These are phyloP conservation scores for Eonycteris spelaea DNA, from an alignment of 2,113 vertebrate genomes.

Conservation along the genomic window DNA sequence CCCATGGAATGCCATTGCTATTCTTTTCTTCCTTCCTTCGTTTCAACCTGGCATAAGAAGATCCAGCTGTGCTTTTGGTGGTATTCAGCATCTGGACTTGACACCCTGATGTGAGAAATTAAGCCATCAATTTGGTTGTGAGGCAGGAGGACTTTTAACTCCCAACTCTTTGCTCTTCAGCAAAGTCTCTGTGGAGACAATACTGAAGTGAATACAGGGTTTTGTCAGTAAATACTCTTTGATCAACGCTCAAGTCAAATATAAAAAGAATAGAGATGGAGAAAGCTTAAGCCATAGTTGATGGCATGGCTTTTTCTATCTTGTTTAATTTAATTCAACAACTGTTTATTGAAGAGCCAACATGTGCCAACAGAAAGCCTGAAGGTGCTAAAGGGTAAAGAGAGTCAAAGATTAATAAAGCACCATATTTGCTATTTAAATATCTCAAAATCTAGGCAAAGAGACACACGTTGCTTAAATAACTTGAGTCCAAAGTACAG, in stretches of 20 bases:
- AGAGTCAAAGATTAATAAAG: not conserved
- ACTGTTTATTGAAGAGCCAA: slow-evolving; percentile 53
- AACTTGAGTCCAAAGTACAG: not conserved
- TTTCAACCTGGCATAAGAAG: not conserved
- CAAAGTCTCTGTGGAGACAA: slow-evolving; percentile 13
- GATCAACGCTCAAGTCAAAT: slow-evolving; percentile 41
- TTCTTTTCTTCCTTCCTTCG: not conserved
- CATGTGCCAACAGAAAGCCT: not conserved
- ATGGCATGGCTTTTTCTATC: slow-evolving; percentile 18
- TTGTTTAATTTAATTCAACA: slow-evolving; percentile 50
- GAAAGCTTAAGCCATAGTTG: slow-evolving; percentile 11
- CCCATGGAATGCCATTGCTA: not conserved
- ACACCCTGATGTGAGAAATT: not conserved
- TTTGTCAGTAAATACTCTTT: slow-evolving; percentile 49
- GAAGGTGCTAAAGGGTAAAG: slow-evolving; percentile 11
- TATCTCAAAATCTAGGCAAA: slow-evolving; percentile 21
- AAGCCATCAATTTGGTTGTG: not conserved
- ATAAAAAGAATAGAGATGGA: not conserved
- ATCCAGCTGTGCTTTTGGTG: not conserved
- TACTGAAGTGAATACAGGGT: not conserved
- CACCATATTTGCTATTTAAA: slow-evolving; percentile 36
- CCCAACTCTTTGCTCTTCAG: not conserved
- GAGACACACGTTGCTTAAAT: not conserved
- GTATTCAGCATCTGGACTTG: not conserved
- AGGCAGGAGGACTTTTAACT: slow-evolving; percentile 41